Evolutionary conservation across 2,113 vertebrate genomes (phyloP).

Genomic region (Plecotus auritus): DNA sequence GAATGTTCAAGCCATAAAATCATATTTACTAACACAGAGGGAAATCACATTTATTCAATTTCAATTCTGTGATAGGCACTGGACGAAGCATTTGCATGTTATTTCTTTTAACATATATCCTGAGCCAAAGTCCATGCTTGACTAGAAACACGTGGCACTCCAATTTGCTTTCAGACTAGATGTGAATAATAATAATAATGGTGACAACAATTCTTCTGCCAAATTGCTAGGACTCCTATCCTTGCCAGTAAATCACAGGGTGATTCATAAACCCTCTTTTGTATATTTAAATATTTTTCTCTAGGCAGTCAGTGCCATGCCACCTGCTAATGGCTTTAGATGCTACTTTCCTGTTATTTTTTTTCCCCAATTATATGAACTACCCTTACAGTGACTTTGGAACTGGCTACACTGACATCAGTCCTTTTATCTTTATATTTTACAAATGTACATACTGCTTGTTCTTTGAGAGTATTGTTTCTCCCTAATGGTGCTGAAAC

Average conservation of each 20-base stretch:
- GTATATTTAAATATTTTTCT: not conserved
- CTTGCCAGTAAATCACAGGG: not conserved
- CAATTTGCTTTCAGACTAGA: not conserved
- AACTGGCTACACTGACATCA: not conserved
- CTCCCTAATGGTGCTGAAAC: not conserved
- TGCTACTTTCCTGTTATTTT: not conserved
- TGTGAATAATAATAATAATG: not conserved
- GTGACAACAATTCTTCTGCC: not conserved
- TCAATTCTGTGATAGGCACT: not conserved
- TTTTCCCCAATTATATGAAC: not conserved
- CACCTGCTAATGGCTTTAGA: not conserved
- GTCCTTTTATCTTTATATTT: not conserved
- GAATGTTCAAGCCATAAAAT: constrained; percentile 6
- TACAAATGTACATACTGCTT: not conserved
- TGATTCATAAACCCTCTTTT: not conserved
- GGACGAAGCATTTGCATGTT: not conserved
- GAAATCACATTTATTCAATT: not conserved
- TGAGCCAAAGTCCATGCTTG: not conserved
- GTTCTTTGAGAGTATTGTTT: not conserved
- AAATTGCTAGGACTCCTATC: not conserved
- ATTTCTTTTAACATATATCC: not conserved
- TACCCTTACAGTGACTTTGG: not conserved
- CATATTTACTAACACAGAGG: not conserved
- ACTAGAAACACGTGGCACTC: not conserved
- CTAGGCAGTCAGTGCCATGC: too few relatives aligned